These are phyloP conservation scores for Notodonta dromedarius DNA, from an alignment of 2,888 invertebrate species.

Conservation along the genomic window DNA sequence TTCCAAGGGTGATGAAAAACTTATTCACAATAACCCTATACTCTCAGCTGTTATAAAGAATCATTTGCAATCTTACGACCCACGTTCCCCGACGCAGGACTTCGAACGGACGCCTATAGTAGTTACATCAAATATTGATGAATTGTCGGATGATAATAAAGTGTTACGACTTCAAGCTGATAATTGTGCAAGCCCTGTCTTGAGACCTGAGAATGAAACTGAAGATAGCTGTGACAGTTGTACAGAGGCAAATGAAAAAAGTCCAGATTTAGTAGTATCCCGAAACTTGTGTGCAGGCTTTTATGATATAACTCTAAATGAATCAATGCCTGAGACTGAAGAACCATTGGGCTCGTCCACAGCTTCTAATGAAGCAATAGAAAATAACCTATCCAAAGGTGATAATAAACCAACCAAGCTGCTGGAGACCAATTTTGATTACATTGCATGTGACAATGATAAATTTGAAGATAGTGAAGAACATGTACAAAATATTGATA, in stretches of 20 bases:
- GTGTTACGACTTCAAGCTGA: conserved; percentile 41
- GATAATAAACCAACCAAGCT: conserved; percentile 69
- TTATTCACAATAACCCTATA: conserved; percentile 76
- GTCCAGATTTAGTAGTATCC: conserved; percentile 62
- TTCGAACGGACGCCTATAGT: conserved; percentile 85
- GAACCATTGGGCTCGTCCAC: conserved; percentile 73
- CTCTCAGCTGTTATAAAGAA: conserved; percentile 77
- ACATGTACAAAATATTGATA: conserved; percentile 22
- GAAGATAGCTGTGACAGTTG: conserved; percentile 54
- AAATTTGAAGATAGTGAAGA: conserved; percentile 55
- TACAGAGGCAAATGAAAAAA: conserved; percentile 50
- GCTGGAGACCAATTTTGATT: conserved; percentile 86
- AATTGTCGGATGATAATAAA: conserved; percentile 45
- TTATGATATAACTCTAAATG: conserved; percentile 66
- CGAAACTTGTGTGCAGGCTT: conserved; percentile 73
- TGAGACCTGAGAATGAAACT: conserved; percentile 49
- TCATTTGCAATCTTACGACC: conserved; percentile 80
- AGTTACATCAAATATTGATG: conserved; percentile 55
- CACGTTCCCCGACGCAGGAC: conserved; percentile 84
- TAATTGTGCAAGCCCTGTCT: conserved; percentile 55
- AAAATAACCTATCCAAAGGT: conserved; percentile 59
- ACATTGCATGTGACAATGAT: conserved; percentile 67
- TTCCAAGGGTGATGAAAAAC: conserved; percentile 63
- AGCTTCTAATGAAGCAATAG: conserved; percentile 69
- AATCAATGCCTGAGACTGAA: conserved; percentile 62